Base-by-base conservation (phyloP, 1,140 invertebrate genomes). In the Lysiphlebus fabarum region DNA sequence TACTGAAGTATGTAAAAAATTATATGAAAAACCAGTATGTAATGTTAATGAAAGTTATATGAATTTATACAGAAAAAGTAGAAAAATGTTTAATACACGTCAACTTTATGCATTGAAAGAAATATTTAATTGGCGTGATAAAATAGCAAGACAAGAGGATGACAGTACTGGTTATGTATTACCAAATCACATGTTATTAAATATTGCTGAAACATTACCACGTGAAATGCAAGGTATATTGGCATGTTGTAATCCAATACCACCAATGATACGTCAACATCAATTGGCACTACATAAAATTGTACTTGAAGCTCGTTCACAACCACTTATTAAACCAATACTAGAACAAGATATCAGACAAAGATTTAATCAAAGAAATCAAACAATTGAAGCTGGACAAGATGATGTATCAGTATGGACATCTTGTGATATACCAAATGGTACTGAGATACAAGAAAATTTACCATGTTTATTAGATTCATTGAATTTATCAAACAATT, bases 101-200 rank as follows among this genome's bases (percentile, higher is more conserved):
- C 96, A 99, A 75, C 68, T 96, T 66, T 85, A 83, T 63, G 95
- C 94, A 0, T 75, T 98, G 2, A 86, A 87, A 62, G 82, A 90
- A 66, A 72, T 99, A 0, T 97, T 88, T 71, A 81, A 81, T 26
- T 99, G 97, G 97, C 80, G 97, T 49, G 95, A 99, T 77, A 68
- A 77, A 17, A 83, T 87, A 6, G 96, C 96, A 0, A 80, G 96
- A 44, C 69, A 84, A 44, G 87, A 96, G 71, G 97, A 99, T 77
- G 97, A 99, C 74, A 97, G 95, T 72, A 80, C 79, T 11, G 85
- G 82, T 85, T 99, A 94, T 74, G 89, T 99, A 37, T 76, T 99
- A 57, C 95, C 96, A 0, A 96, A 96, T 78, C 93, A 98, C 71
- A 97, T 97, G 93, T 68, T 99, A 72, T 71, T 98, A 26, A 86